Evolutionary conservation across 2,888 invertebrate genomes (phyloP).

Genomic region (Volucella zonaria): DNA sequence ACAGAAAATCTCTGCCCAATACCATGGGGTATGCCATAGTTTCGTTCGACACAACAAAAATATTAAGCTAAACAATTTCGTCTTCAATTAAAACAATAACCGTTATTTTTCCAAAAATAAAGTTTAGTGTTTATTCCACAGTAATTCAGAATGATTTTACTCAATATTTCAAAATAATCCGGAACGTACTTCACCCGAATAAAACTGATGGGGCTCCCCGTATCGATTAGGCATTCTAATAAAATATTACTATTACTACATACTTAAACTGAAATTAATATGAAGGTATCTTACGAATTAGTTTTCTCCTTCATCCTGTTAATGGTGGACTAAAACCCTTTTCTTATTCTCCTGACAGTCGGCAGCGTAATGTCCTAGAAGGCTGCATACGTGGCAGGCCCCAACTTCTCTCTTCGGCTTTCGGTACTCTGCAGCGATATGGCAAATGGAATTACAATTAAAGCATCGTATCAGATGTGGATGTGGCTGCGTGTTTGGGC

Average conservation of each 20-base stretch:
- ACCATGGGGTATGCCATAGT: conserved; percentile 54
- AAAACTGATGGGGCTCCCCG: conserved; percentile 51
- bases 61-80: conserved; percentile 48
- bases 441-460: conserved; percentile 45
- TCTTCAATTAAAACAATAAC: conserved; percentile 46
- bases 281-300: conserved; percentile 65
- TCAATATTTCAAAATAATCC: conserved; percentile 29
- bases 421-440: conserved; percentile 43
- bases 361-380: conserved; percentile 24
- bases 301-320: conserved; percentile 41
- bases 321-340: conserved; percentile 20
- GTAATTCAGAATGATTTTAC: conserved; percentile 24
- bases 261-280: conserved; percentile 49
- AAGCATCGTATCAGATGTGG: conserved; percentile 14
- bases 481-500: neutral
- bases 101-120: conserved; percentile 57
- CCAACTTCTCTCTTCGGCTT: conserved; percentile 35
- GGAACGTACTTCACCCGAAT: no score
- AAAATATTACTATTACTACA: conserved; percentile 53
- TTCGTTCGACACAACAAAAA: conserved; percentile 56
- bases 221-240: conserved; percentile 56
- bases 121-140: conserved; percentile 58
- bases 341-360: conserved; percentile 42
- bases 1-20: conserved; percentile 48
- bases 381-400: conserved; percentile 46